Conservation (phyloP, 2,888 invertebrate species). For the Epinotia nisella region DNA sequence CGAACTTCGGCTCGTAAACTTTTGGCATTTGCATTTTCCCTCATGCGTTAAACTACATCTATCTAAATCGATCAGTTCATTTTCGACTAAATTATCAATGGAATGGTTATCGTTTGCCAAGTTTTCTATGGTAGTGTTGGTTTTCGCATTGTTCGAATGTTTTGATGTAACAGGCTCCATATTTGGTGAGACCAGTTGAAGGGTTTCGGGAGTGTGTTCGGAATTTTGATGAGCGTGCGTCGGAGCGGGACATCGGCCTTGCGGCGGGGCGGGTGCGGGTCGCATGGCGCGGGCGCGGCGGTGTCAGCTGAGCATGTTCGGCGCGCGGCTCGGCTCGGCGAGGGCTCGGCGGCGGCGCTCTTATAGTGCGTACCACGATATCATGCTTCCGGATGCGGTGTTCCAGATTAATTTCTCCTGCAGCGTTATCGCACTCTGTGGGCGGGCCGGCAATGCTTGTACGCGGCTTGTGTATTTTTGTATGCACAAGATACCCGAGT, state of each 20-base stretch:
- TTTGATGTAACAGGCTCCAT: slow-evolving; percentile 45
- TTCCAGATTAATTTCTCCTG: slow-evolving; percentile 80
- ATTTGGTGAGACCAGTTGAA: slow-evolving; percentile 44
- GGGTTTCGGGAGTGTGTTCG: slow-evolving; percentile 25
- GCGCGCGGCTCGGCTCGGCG: slow-evolving; percentile 48
- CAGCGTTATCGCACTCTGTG: slow-evolving; percentile 74
- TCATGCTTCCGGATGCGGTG: slow-evolving; percentile 77
- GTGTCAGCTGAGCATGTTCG: slow-evolving; percentile 76
- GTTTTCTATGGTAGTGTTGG: slow-evolving; percentile 55
- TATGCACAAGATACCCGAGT: slow-evolving; percentile 77
- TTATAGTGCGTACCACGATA: slow-evolving; percentile 60
- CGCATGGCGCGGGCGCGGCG: slow-evolving; percentile 44
- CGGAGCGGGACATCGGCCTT: slow-evolving; percentile 24
- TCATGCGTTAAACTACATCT: slow-evolving; percentile 69
- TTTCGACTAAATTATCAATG: slow-evolving; percentile 70
- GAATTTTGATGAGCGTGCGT: slow-evolving; percentile 42
- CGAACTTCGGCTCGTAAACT: slow-evolving; percentile 60
- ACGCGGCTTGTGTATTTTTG: slow-evolving; percentile 78
- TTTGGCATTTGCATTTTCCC: slow-evolving; percentile 61
- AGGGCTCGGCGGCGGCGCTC: slow-evolving; percentile 51
- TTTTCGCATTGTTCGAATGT: slow-evolving; percentile 50
- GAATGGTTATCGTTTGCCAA: slow-evolving; percentile 69
- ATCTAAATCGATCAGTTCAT: slow-evolving; percentile 76
- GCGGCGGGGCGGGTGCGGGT: slow-evolving; percentile 17
- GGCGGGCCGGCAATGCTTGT: slow-evolving; percentile 71